Evolutionary conservation across 1,140 invertebrate species (phyloP).

Genomic region (Dendrolimus punctatus): DNA sequence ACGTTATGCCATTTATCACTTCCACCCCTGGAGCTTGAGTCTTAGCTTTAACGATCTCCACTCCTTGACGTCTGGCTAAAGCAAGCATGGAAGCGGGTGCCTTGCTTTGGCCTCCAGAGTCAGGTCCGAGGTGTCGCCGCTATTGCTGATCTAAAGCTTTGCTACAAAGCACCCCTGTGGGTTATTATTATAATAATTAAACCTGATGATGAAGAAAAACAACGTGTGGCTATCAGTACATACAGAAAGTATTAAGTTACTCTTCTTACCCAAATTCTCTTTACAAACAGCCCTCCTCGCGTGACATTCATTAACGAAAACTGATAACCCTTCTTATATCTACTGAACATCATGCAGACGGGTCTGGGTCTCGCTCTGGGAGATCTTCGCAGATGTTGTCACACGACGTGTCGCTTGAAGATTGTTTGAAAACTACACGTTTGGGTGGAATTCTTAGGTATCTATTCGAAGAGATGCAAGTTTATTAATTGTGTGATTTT

Average conservation of each 20-base stretch:
- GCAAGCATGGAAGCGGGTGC: too few species aligned
- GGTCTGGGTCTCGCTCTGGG: conserved; percentile 29
- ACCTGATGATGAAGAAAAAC: not conserved
- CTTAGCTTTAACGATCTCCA: too few species aligned
- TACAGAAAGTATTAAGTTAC: not conserved
- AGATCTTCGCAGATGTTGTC: conserved; percentile 35
- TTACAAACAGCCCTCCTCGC: conserved; percentile 41
- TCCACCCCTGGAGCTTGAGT: too few species aligned
- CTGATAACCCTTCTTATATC: conserved; percentile 49
- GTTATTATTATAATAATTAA: not conserved
- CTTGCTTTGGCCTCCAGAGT: too few species aligned
- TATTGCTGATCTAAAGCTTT: too few species aligned
- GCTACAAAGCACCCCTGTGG: too few species aligned
- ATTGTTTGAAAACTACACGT: not conserved
- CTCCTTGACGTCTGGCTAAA: too few species aligned
- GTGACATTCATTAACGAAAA: conserved; percentile 52
- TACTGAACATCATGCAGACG: conserved; percentile 55
- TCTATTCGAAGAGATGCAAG: too few species aligned
- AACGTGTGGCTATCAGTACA: not conserved
- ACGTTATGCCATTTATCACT: too few species aligned
- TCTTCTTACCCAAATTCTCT: conserved; percentile 41
- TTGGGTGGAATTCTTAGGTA: too few species aligned
- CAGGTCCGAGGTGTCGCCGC: too few species aligned
- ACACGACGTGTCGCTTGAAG: not conserved
- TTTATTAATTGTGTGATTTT: too few species aligned